Base-by-base conservation (phyloP, 2,888 invertebrate species). In the Cyclophora albipunctata region DNA sequence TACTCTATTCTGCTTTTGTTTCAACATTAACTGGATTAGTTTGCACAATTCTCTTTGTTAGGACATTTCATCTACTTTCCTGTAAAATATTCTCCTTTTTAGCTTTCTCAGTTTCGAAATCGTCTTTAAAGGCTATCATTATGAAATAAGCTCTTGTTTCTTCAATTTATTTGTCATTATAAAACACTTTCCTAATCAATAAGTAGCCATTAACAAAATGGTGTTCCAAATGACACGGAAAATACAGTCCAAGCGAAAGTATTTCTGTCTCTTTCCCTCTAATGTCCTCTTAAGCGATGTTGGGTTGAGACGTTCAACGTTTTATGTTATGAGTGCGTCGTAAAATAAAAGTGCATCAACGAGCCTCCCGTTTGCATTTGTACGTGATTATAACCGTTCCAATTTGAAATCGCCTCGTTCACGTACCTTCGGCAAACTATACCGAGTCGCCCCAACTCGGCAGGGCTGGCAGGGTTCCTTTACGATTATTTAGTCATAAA, bases 401-500 rank as follows among this genome's bases (percentile, higher is more conserved):
- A 78, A 67, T 77, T 66, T 49, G 66, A 64, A 69, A 69, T 55
- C 51, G 57, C 51, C 40, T 57, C 50, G 37, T 49, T 54, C 54
- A 57, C 63, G 57, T 64, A 60, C 54, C 47, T 56, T 48, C 60
- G 50, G 34, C 49, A 44, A 49, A 59, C 55, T 53, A 54, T 57
- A 54, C 62, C 62, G 58, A 55, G 69, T 58, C 70, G 69, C 64
- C 63, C 55, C 49, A 75, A 81, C 67, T 71, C 61, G 63, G 81
- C 60, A 75, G 77, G 64, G 51, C 76, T 72, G 68, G 64, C 81
- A 71, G 81, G 84, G 84, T 81, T 85, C 87, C 82, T 89, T 89
- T 89, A 89, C 89, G 89, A 89, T 89, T 89, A 89, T 89, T 89
- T 89, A 89, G 89, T 89, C 88, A 87, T 89, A 89, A 89, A 89